phyloP scores from a whole-genome alignment of 1,140 invertebrate genomes.

The Gryon sp. region DNA sequence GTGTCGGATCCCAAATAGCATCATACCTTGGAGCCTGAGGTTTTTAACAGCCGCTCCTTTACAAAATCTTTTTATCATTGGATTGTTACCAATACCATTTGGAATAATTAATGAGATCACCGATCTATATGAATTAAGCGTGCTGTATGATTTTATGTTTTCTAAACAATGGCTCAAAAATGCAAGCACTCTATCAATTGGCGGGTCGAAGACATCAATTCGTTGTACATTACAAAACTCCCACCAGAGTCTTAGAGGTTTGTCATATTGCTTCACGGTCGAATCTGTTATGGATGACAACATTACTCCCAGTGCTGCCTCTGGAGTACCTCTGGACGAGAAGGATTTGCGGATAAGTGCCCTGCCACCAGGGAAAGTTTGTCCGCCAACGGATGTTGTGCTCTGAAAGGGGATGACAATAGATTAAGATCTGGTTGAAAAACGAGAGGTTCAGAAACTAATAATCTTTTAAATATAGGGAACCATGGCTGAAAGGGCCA shows the following conservation, averaged over 20 bases:
- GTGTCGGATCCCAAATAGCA: slow-evolving; percentile 7
- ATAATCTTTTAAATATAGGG: slow-evolving; percentile 25
- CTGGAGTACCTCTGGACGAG: not conserved
- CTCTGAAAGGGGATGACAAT: slow-evolving; percentile 49
- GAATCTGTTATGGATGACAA: not conserved
- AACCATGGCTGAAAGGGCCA: slow-evolving; percentile 41
- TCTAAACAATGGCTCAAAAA: not conserved
- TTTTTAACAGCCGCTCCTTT: slow-evolving; percentile 2
- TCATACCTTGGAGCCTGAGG: slow-evolving; percentile 26
- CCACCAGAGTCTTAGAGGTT: not conserved
- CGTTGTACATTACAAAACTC: not conserved
- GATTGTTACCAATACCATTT: slow-evolving; percentile 17
- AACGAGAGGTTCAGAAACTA: not conserved
- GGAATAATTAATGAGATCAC: slow-evolving; percentile 21
- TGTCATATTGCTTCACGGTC: not conserved
- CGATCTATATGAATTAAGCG: slow-evolving; percentile 26
- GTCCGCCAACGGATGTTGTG: slow-evolving; percentile 53
- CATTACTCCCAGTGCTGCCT: not conserved
- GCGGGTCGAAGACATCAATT: not conserved
- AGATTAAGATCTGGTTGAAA: slow-evolving; percentile 33
- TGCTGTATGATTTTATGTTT: slow-evolving; percentile 2
- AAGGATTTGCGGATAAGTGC: slow-evolving; percentile 33
- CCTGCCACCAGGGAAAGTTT: too few relatives aligned
- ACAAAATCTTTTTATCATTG: slow-evolving; percentile 21
- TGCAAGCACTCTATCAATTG: not conserved